phyloP scores from a whole-genome alignment of 2,113 vertebrate species.

The Clinocottus analis region DNA sequence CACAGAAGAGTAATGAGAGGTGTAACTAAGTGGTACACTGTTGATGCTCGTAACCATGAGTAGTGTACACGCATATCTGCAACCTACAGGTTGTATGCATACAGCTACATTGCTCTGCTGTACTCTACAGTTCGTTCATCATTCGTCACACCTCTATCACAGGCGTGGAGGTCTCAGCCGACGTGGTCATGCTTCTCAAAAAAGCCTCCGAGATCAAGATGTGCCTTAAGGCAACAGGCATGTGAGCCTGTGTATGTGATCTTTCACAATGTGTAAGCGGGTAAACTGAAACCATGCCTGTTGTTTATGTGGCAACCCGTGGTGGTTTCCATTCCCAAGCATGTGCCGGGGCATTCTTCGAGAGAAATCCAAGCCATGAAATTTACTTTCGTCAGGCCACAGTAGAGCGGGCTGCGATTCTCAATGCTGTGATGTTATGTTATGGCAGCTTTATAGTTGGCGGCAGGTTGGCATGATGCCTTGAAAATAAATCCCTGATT shows the following conservation, averaged over 20 bases:
- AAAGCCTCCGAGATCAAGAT: neutral
- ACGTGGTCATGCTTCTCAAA: slow-evolving; percentile 29
- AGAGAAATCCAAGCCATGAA: slow-evolving; percentile 46
- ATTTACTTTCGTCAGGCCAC: slow-evolving; percentile 35
- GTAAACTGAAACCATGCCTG: slow-evolving; percentile 27
- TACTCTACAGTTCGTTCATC: slow-evolving; percentile 8
- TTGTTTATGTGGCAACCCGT: slow-evolving; percentile 8
- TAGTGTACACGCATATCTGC: neutral
- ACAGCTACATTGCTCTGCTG: neutral
- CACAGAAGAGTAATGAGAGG: neutral
- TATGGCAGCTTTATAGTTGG: slow-evolving; percentile 3
- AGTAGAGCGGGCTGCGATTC: slow-evolving; percentile 7
- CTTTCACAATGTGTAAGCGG: slow-evolving; percentile 20
- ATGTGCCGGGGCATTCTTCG: neutral
- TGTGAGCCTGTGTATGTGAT: slow-evolving; percentile 21
- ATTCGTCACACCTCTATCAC: slow-evolving; percentile 37
- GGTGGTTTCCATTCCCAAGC: slow-evolving; percentile 27
- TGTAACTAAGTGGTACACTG: neutral
- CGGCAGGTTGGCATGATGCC: slow-evolving; percentile 12
- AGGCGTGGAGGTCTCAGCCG: slow-evolving; percentile 10
- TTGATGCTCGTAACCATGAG: neutral
- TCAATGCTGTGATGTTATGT: slow-evolving; percentile 6
- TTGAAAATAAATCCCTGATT: neutral
- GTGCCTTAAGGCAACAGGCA: slow-evolving; percentile 15
- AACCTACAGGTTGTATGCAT: slow-evolving; percentile 9